Evolutionary conservation across 23 tunicate genomes (phyloP).

Genomic region (Ciona savignyi): DNA sequence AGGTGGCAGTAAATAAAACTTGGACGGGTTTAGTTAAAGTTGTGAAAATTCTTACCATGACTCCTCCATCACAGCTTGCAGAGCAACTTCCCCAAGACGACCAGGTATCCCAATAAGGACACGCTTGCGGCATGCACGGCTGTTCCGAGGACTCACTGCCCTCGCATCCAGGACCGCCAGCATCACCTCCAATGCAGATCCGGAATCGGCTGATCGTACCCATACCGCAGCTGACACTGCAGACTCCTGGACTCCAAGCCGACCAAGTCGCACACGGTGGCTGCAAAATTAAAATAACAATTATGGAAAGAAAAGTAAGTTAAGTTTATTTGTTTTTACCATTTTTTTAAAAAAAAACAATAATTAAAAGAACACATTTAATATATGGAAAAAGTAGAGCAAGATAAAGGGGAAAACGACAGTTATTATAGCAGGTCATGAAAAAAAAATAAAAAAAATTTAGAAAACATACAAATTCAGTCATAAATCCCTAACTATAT

Average conservation of each 20-base stretch:
- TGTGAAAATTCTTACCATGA: constrained; percentile 23
- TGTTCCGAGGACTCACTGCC: constrained; percentile 29
- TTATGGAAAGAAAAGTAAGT: too few relatives aligned
- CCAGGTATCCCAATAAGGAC: constrained; percentile 63
- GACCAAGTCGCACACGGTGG: constrained; percentile 44
- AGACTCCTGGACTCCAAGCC: constrained; percentile 45
- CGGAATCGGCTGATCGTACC: constrained; percentile 34
- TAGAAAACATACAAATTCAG: too few relatives aligned
- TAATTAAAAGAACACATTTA: too few relatives aligned
- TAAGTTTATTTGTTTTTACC: too few relatives aligned
- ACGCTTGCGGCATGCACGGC: constrained; percentile 26
- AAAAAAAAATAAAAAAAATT: too few relatives aligned
- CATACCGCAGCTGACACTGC: constrained; percentile 38
- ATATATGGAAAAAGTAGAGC: too few relatives aligned
- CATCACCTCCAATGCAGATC: constrained; percentile 48
- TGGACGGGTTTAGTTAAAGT: not conserved
- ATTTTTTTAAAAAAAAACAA: too few relatives aligned
- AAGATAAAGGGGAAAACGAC: too few relatives aligned
- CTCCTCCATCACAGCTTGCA: constrained; percentile 61
- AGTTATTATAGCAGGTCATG: too few relatives aligned
- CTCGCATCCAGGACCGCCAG: constrained; percentile 60
- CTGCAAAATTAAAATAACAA: constrained; percentile 11
- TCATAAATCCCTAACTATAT: too few relatives aligned
- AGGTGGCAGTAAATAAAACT: too few relatives aligned
- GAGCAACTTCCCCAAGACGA: constrained; percentile 41